Evolutionary conservation across 2,113 vertebrate genomes (phyloP).

Genomic region (Dipodomys merriami): DNA sequence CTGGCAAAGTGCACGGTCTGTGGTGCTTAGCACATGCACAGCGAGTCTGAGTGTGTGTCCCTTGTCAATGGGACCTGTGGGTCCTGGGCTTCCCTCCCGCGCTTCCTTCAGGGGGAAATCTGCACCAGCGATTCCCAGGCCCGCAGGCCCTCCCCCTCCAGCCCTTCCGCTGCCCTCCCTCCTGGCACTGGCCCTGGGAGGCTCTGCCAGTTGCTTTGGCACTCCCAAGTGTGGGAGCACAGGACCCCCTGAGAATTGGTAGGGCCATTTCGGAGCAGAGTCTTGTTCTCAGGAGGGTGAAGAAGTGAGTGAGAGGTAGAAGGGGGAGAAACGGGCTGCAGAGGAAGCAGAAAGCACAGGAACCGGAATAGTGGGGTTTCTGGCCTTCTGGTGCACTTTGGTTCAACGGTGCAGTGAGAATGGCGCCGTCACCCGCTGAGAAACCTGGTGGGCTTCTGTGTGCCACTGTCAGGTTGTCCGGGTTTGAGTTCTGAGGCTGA

Average conservation of each 20-base stretch:
- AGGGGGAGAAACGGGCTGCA: not conserved
- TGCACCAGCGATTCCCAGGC: not conserved
- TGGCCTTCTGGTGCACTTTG: not conserved
- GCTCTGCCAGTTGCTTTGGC: not conserved
- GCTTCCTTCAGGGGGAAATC: no score
- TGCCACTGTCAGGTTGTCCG: not conserved
- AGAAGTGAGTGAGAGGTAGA: not conserved
- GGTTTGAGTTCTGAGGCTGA: not conserved
- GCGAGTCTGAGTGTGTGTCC: fast-evolving
- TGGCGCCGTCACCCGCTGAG: no score
- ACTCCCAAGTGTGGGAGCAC: not conserved
- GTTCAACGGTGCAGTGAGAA: not conserved
- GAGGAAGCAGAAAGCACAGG: not conserved
- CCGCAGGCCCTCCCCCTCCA: not conserved
- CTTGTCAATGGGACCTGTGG: not conserved
- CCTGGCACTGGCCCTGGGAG: not conserved
- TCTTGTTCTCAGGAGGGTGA: not conserved
- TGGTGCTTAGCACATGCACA: not conserved
- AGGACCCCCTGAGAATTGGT: not conserved
- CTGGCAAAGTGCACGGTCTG: not conserved
- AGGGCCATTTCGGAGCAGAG: not conserved
- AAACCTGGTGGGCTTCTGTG: not conserved
- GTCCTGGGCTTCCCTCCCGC: not conserved
- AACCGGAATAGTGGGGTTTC: not conserved
- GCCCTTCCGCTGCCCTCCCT: not conserved